These are phyloP conservation scores for Narcine bancroftii DNA, from an alignment of 2,113 vertebrate species.

Conservation along the genomic window DNA sequence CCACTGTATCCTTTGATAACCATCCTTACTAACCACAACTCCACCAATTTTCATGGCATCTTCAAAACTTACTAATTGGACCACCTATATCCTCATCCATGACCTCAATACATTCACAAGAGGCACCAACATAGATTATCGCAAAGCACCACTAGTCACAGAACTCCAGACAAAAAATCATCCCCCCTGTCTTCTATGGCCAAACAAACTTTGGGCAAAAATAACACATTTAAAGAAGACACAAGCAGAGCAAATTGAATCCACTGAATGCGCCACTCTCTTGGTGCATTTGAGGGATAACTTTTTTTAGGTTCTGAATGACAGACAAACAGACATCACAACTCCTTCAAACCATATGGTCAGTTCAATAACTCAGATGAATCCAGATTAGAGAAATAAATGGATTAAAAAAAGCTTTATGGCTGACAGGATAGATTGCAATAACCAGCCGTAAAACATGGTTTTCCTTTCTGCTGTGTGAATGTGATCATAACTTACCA, in stretches of 20 bases:
- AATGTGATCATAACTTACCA: not conserved
- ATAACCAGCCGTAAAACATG: not conserved
- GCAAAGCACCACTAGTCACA: too few relatives aligned
- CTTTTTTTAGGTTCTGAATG: not conserved
- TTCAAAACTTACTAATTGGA: too few relatives aligned
- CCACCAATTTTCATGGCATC: too few relatives aligned
- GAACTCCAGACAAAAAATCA: too few relatives aligned
- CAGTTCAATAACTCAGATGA: not conserved
- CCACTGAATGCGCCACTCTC: not conserved
- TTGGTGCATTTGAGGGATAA: not conserved
- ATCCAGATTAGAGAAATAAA: not conserved
- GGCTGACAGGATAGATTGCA: not conserved
- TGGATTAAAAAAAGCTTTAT: not conserved
- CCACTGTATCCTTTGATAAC: too few relatives aligned
- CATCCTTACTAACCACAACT: too few relatives aligned
- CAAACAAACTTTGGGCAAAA: not conserved
- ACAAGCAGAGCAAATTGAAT: not conserved
- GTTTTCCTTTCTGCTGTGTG: not conserved
- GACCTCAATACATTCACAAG: too few relatives aligned
- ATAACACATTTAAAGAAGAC: not conserved
- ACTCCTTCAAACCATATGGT: not conserved
- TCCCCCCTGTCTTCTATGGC: too few relatives aligned
- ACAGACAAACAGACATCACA: not conserved
- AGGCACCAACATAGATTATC: too few relatives aligned
- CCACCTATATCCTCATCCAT: too few relatives aligned